Conservation (phyloP, 2,113 vertebrate species). For the Amazona vittata region DNA sequence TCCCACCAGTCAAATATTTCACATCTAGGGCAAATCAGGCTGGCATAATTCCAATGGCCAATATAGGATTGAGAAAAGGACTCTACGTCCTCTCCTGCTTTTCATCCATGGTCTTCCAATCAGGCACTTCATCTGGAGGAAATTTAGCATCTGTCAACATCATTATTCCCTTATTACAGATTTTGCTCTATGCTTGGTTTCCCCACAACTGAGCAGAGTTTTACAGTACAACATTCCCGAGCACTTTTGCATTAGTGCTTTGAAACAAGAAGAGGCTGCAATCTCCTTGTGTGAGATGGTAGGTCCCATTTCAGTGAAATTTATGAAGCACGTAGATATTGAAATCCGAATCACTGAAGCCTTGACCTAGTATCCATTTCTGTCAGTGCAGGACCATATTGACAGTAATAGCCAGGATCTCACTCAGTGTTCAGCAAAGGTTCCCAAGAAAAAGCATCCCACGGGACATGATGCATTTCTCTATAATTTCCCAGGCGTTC, state of each 20-base stretch:
- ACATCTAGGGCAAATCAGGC: neutral
- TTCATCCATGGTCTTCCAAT: neutral
- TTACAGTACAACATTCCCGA: neutral
- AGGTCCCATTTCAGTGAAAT: neutral
- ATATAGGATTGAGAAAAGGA: neutral
- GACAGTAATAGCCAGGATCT: neutral
- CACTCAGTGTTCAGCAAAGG: neutral
- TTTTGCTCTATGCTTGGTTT: neutral
- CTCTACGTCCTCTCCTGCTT: neutral
- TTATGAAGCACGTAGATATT: neutral
- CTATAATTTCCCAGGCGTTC: neutral
- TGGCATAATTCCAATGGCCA: neutral
- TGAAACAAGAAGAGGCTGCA: neutral
- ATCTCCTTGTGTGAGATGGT: neutral
- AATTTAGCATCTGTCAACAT: neutral
- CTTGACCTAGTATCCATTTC: neutral
- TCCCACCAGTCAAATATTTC: neutral
- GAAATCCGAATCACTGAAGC: neutral
- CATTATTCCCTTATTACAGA: neutral
- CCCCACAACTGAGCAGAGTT: neutral
- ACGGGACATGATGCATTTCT: neutral
- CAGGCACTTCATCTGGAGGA: neutral
- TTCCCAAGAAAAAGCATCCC: neutral
- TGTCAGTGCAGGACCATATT: neutral
- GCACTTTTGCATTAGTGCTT: neutral